Percentiles rank a stretch among this genome's conserved stretches.
Evolutionary conservation across 2,888 invertebrate species (phyloP).

Genomic region (Scrobipalpa costella): DNA sequence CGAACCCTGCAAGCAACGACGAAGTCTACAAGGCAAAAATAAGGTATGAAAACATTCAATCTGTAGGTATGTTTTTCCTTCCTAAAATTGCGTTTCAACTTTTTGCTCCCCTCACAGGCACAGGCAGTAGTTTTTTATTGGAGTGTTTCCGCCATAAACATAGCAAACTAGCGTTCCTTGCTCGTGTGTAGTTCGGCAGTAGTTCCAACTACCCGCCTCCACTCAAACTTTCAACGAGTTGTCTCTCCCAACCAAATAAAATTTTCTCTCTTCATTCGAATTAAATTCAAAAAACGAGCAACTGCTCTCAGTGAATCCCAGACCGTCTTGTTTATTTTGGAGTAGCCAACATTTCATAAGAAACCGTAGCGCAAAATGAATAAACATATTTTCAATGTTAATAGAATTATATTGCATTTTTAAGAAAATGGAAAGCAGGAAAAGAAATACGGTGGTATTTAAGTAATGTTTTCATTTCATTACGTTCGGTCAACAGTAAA

Average conservation of each 20-base stretch:
- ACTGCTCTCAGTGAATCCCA: background rate
- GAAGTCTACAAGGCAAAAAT: no score
- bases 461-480: conserved; percentile 5
- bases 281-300: background rate
- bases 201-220: conserved; percentile 19
- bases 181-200: conserved; percentile 12
- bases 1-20: no score
- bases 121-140: conserved; percentile 6
- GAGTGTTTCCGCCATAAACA: conserved; percentile 8
- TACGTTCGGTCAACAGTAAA: conserved; percentile 5
- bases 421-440: background rate
- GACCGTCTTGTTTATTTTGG: conserved; percentile 2
- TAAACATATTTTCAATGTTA: conserved; percentile 13
- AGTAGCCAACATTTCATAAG: conserved; percentile 6
- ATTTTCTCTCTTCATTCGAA: conserved; percentile 14
- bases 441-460: background rate
- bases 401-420: conserved; percentile 8
- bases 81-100: conserved; percentile 1
- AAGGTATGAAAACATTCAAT: no score
- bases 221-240: conserved; percentile 30
- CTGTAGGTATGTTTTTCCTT: background rate
- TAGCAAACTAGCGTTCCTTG: conserved; percentile 5
- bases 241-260: conserved; percentile 25
- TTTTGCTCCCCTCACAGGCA: background rate
- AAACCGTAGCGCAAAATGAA: conserved; percentile 2